These are phyloP conservation scores for Ormyrus labotus DNA, from an alignment of 2,888 invertebrate genomes.

Conservation along the genomic window DNA sequence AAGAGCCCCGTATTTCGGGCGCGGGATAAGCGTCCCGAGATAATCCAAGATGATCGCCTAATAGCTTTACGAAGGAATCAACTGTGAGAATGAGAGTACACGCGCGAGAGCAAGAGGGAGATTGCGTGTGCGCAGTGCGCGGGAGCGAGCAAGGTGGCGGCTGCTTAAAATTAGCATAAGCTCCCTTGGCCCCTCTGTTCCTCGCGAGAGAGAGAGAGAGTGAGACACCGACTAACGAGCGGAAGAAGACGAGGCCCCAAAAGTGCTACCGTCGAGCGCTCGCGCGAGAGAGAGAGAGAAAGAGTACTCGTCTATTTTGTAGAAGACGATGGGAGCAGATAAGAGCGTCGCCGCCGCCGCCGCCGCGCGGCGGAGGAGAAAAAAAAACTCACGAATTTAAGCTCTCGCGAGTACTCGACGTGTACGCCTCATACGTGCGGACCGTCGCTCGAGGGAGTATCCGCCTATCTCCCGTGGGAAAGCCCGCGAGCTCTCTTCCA, in stretches of 20 bases:
- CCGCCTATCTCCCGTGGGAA: conserved; percentile 1
- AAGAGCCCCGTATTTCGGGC: conserved; percentile 72
- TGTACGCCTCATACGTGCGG: background rate
- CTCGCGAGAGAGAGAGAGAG: conserved; percentile 23
- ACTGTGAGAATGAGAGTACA: conserved; percentile 62
- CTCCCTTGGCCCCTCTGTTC: conserved; percentile 60
- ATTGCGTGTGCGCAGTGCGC: background rate
- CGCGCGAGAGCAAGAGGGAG: background rate
- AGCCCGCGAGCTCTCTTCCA: background rate
- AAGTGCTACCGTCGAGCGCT: conserved; percentile 61
- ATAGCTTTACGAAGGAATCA: conserved; percentile 75
- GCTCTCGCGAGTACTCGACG: background rate
- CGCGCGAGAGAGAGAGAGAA: background rate
- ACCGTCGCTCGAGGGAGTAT: no score
- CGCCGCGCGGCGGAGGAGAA: background rate
- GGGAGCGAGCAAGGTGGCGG: conserved; percentile 59
- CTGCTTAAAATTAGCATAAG: conserved; percentile 74
- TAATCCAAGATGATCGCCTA: conserved; percentile 75
- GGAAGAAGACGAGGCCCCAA: conserved; percentile 72
- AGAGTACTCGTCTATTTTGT: conserved; percentile 14
- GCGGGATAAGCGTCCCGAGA: conserved; percentile 69
- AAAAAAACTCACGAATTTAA: conserved; percentile 10
- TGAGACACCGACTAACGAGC: conserved; percentile 67
- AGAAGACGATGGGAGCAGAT: background rate
- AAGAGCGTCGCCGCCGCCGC: background rate